Percentiles rank a stretch among this genome's conserved stretches.
Evolutionary conservation across 2,113 vertebrate genomes (phyloP).

Genomic region (Hepsetus odoe): DNA sequence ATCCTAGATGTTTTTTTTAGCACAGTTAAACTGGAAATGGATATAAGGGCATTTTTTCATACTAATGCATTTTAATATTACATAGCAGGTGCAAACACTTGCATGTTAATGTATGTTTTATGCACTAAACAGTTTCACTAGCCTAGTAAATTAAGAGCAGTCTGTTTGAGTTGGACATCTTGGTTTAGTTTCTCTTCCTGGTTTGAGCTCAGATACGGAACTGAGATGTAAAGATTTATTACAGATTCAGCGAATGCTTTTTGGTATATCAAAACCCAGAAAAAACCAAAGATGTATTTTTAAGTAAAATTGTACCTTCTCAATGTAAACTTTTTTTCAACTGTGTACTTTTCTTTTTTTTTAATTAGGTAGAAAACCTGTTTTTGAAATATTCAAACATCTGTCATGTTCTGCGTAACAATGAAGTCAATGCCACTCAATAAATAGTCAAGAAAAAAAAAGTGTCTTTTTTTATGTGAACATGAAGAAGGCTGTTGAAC

Average conservation of each 20-base stretch:
- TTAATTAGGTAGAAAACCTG: slow-evolving; percentile 6
- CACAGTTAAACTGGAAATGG: slow-evolving; percentile 45
- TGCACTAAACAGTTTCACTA: slow-evolving; percentile 44
- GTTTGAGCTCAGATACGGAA: slow-evolving; percentile 35
- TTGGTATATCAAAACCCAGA: slow-evolving; percentile 22
- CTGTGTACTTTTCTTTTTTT: slow-evolving; percentile 19
- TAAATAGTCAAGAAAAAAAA: slow-evolving; percentile 20
- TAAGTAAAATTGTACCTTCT: slow-evolving; percentile 50
- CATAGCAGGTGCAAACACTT: slow-evolving; percentile 36
- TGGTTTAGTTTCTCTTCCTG: slow-evolving; percentile 26
- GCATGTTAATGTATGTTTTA: slow-evolving; percentile 62
- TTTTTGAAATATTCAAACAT: slow-evolving; percentile 2
- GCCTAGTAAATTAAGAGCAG: slow-evolving; percentile 1
- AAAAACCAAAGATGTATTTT: slow-evolving; percentile 33
- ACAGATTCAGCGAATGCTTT: slow-evolving; percentile 53
- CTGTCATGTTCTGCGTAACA: slow-evolving; percentile 12
- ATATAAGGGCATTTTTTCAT: slow-evolving; percentile 69
- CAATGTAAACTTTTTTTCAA: not conserved
- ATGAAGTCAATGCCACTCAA: slow-evolving; percentile 10
- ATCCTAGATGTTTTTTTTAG: not conserved
- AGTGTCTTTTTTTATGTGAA: too few relatives aligned
- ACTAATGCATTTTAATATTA: slow-evolving; percentile 46
- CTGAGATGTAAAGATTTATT: slow-evolving; percentile 57
- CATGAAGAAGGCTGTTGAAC: too few relatives aligned
- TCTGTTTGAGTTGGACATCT: slow-evolving; percentile 4